A percentile compares a stretch with the other conserved stretches of the same genome.
phyloP scores from a whole-genome alignment of 2,888 invertebrate species.

The Brassicogethes aeneus region DNA sequence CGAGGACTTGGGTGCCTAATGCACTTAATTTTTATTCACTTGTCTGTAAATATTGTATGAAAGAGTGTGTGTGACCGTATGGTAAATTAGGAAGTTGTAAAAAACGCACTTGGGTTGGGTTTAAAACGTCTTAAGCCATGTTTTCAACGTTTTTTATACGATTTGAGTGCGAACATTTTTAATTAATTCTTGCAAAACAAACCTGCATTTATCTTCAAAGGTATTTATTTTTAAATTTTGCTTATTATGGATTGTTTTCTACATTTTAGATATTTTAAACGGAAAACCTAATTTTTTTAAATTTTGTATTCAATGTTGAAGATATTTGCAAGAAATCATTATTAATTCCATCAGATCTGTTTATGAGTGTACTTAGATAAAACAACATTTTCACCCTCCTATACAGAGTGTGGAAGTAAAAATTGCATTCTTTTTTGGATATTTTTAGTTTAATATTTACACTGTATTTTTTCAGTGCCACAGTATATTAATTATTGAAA shows the following conservation, averaged over 20 bases:
- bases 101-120: no score
- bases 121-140: not conserved
- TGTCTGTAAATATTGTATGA: constrained; percentile 32
- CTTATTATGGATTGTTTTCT: no score
- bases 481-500: not conserved
- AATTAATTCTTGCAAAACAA: not conserved
- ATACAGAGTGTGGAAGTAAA: constrained; percentile 4
- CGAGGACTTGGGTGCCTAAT: constrained; percentile 12
- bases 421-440: constrained; percentile 1
- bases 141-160: not conserved
- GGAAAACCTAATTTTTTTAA: no score
- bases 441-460: constrained; percentile 7
- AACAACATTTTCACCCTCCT: constrained; percentile 25
- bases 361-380: constrained; percentile 34
- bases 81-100: constrained; percentile 7
- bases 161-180: not conserved
- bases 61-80: constrained; percentile 17
- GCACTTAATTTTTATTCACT: constrained; percentile 21
- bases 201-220: no score
- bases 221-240: no score
- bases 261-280: not conserved
- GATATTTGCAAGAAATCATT: no score
- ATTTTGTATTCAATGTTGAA: no score
- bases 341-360: constrained; percentile 31
- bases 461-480: constrained; percentile 6